These are phyloP conservation scores for Cephus pulcher DNA, from an alignment of 2,888 invertebrate species.

Conservation along the genomic window DNA sequence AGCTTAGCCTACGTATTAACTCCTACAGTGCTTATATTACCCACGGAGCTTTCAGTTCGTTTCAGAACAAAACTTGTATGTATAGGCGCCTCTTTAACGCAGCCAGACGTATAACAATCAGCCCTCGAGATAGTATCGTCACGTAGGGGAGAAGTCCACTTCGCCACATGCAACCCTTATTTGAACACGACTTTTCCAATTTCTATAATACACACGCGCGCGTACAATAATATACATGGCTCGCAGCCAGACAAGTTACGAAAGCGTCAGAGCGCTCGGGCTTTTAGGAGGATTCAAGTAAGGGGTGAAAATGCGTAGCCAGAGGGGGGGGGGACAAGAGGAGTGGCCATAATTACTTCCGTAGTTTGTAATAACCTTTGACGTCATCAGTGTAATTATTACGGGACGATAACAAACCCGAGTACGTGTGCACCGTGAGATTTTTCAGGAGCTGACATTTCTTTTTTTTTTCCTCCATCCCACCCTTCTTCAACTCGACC, in stretches of 20 bases:
- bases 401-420: background rate
- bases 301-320: background rate
- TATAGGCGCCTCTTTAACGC: background rate
- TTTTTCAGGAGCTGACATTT: background rate
- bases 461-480: background rate
- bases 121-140: conserved; percentile 8
- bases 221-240: background rate
- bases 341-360: conserved; percentile 15
- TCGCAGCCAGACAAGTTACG: background rate
- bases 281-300: background rate
- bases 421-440: background rate
- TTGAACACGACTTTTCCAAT: background rate
- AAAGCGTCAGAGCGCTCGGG: background rate
- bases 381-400: conserved; percentile 18
- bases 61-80: background rate
- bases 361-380: conserved; percentile 13
- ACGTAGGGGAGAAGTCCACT: background rate
- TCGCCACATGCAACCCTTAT: background rate
- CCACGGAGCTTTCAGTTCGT: background rate
- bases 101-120: conserved; percentile 10
- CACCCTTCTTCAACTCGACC: background rate
- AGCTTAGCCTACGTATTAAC: background rate
- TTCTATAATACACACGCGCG: background rate
- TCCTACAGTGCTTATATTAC: background rate
- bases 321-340: background rate